These are phyloP conservation scores for Chionodraco myersi DNA, from an alignment of 2,113 vertebrate genomes.

Conservation along the genomic window DNA sequence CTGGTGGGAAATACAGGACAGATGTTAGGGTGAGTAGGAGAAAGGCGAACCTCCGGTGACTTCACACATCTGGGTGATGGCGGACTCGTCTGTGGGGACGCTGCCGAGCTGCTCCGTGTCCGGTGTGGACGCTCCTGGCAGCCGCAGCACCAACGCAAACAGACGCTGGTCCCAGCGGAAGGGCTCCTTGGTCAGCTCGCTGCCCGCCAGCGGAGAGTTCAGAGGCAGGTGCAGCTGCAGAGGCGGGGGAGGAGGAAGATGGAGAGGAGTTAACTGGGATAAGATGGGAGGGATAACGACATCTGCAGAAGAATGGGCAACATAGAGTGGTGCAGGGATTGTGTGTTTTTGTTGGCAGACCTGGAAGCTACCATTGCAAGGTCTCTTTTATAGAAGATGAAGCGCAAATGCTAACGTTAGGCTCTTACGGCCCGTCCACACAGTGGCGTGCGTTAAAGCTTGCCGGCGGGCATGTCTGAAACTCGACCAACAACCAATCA, in stretches of 20 bases:
- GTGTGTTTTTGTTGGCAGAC: too few species aligned
- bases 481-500: too few species aligned
- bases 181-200: slow-evolving; percentile 98
- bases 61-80: slow-evolving; percentile 99
- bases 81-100: slow-evolving; percentile 95
- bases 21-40: background rate
- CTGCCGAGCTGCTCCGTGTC: slow-evolving; percentile 96
- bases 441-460: too few species aligned
- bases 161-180: slow-evolving; percentile 99
- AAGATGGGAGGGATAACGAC: too few species aligned
- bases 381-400: too few species aligned
- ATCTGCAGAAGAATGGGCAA: too few species aligned
- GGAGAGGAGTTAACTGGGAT: background rate
- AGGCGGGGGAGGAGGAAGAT: background rate
- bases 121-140: slow-evolving; percentile 91
- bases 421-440: too few species aligned
- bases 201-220: slow-evolving; percentile 96
- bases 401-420: too few species aligned
- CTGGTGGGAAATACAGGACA: background rate
- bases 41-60: slow-evolving; percentile 92
- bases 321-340: too few species aligned
- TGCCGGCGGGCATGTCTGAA: too few species aligned
- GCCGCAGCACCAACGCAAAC: slow-evolving; percentile 94
- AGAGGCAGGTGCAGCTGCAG: slow-evolving; percentile 78
- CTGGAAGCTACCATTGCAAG: too few species aligned